A percentile compares a stretch with the other conserved stretches of the same genome.
phyloP scores from a whole-genome alignment of 2,888 invertebrate genomes.

The Phymatocera aterrima region DNA sequence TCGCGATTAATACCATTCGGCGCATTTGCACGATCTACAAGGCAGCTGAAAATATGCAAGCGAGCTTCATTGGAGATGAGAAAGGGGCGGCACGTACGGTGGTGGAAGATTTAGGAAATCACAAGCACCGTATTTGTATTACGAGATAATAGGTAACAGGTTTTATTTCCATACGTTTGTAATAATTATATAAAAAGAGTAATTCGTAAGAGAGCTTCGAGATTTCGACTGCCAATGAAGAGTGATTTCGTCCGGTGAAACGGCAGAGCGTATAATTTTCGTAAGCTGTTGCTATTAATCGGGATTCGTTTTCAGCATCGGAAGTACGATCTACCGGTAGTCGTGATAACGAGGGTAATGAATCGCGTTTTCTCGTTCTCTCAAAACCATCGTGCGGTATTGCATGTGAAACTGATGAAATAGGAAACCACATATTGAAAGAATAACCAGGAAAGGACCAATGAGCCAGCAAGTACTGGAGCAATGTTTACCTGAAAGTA shows the following conservation, averaged over 20 bases:
- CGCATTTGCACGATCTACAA: background rate
- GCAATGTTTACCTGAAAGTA: background rate
- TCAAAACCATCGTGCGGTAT: background rate
- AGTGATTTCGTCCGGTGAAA: background rate
- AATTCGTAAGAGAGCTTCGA: background rate
- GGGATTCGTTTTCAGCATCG: background rate
- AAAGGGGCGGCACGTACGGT: too few species aligned
- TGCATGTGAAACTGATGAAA: background rate
- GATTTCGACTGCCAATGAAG: background rate
- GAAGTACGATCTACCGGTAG: background rate
- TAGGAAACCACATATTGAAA: background rate
- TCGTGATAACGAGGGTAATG: background rate
- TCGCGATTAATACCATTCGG: background rate
- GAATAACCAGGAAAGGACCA: background rate
- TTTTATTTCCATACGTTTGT: too few species aligned
- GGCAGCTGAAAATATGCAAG: background rate
- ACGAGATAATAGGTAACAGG: too few species aligned
- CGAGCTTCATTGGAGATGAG: background rate
- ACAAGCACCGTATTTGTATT: too few species aligned
- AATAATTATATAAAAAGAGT: too few species aligned
- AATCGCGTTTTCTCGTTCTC: background rate
- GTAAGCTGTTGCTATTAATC: background rate
- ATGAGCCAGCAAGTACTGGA: background rate
- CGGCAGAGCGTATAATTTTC: background rate
- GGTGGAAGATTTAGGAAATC: background rate